Evolutionary conservation across 2,888 invertebrate genomes (phyloP).

Genomic region (Acleris laterana): DNA sequence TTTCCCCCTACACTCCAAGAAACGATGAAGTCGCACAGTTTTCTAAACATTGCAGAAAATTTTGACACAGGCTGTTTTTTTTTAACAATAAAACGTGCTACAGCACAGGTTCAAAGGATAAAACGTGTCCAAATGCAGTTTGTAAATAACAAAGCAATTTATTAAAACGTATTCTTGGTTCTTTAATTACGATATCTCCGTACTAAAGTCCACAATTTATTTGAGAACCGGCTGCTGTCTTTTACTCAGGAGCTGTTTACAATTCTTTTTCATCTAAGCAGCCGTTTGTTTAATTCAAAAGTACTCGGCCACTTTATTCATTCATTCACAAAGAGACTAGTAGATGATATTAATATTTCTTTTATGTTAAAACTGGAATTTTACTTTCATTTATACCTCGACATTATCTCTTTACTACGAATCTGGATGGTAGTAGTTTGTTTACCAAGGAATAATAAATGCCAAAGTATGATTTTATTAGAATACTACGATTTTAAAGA

Average conservation of each 20-base stretch:
- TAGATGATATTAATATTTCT: slow-evolving; percentile 8
- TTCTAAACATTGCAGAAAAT: too few relatives aligned
- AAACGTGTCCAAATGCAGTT: neutral
- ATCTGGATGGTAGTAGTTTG: neutral
- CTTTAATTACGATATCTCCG: slow-evolving; percentile 13
- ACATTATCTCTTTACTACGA: neutral
- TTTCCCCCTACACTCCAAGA: fast-evolving
- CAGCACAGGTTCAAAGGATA: neutral
- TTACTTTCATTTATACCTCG: too few relatives aligned
- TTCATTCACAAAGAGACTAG: slow-evolving; percentile 34
- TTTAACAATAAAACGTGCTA: too few relatives aligned
- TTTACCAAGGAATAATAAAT: too few relatives aligned
- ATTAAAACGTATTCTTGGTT: neutral
- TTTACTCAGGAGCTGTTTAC: slow-evolving; percentile 30
- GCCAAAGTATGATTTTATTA: too few relatives aligned
- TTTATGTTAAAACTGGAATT: neutral
- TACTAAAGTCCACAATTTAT: slow-evolving; percentile 15
- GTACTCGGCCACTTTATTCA: slow-evolving; percentile 24
- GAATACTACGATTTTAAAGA: too few relatives aligned
- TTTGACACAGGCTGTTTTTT: too few relatives aligned
- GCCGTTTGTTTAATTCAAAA: slow-evolving; percentile 31
- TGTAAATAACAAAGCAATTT: neutral
- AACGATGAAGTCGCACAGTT: too few relatives aligned
- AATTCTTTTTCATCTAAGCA: slow-evolving; percentile 36
- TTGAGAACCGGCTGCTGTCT: slow-evolving; percentile 22